These are phyloP conservation scores for Drosophila putrida DNA, from an alignment of 2,888 invertebrate species.

Conservation along the genomic window DNA sequence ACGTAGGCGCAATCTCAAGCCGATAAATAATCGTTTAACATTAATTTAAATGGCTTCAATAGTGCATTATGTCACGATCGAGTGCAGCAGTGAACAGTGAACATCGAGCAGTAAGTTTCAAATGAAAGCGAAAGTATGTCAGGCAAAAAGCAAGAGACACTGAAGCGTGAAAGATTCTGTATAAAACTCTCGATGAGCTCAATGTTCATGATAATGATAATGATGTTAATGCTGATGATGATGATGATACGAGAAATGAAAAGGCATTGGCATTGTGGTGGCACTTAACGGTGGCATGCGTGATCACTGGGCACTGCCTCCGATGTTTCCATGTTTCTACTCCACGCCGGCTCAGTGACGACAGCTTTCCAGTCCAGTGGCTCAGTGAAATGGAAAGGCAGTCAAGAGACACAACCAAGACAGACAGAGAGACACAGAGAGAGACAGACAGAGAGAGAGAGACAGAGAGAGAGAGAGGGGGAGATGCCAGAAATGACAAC, in stretches of 20 bases:
- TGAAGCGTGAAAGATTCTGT: conserved; percentile 60
- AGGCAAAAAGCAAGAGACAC: conserved; percentile 16
- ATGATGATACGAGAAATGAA: conserved; percentile 18
- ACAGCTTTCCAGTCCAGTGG: conserved; percentile 63
- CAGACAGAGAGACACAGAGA: conserved; percentile 16
- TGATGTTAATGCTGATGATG: not conserved
- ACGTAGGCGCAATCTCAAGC: conserved; percentile 27
- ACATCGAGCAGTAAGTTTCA: conserved; percentile 33
- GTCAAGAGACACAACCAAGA: conserved; percentile 28
- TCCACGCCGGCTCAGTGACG: conserved; percentile 7
- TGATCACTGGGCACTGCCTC: conserved; percentile 20
- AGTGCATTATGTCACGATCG: conserved; percentile 77
- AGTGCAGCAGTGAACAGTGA: too few relatives aligned
- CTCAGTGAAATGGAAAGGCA: conserved; percentile 66
- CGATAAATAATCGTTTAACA: conserved; percentile 76
- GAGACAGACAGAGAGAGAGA: conserved; percentile 14
- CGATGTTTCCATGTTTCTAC: not conserved
- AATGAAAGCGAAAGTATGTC: conserved; percentile 79
- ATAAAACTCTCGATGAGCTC: conserved; percentile 22
- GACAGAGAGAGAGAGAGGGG: conserved; percentile 16
- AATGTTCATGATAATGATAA: conserved; percentile 1
- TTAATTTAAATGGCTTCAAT: conserved; percentile 64
- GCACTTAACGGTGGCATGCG: conserved; percentile 58
- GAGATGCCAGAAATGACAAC: conserved; percentile 58
- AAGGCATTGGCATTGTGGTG: conserved; percentile 58